A percentile compares a stretch with the other conserved stretches of the same genome.
Conservation (phyloP, 2,888 invertebrate genomes). For the Troglohyphantes excavatus region DNA sequence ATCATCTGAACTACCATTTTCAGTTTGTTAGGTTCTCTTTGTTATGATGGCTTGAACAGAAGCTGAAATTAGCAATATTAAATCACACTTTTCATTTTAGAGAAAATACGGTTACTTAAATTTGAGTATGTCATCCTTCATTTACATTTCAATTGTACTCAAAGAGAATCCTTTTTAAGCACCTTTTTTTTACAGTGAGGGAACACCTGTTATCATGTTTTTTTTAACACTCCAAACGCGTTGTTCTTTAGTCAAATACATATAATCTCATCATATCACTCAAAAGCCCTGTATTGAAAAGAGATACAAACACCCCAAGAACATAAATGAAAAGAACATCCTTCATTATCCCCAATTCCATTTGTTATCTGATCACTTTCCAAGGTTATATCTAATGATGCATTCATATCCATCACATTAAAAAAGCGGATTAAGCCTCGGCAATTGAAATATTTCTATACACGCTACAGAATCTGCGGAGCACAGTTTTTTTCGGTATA, state of each 20-base stretch:
- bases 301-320: neutral
- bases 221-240: no score
- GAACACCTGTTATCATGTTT: no score
- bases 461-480: neutral
- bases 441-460: constrained; percentile 8
- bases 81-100: no score
- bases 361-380: constrained; percentile 18
- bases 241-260: neutral
- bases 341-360: neutral
- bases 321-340: neutral
- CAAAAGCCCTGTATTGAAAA: neutral
- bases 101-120: no score
- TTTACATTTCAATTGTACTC: no score
- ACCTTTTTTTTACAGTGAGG: no score
- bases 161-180: no score
- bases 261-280: neutral
- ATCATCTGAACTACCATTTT: no score
- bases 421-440: constrained; percentile 10
- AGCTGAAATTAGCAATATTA: no score
- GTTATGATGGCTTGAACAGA: no score
- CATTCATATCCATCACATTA: constrained; percentile 30
- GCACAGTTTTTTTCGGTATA: neutral
- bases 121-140: no score
- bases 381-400: constrained; percentile 49
- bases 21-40: no score